Base-by-base conservation (phyloP, 2,113 vertebrate genomes). In the Tragelaphus strepsiceros region DNA sequence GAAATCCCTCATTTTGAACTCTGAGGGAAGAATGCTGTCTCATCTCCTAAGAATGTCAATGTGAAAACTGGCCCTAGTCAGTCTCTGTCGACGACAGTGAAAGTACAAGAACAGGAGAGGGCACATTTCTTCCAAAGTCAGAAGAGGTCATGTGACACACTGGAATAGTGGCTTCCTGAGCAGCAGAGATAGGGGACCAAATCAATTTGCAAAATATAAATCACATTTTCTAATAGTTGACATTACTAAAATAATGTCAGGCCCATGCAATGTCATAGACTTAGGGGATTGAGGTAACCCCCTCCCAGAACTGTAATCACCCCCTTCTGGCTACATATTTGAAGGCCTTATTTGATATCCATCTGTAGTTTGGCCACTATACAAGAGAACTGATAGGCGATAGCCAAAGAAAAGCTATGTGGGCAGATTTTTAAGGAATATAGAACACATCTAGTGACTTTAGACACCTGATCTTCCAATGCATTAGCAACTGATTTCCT, bases 151-250 rank as follows among this genome's bases (percentile, higher is more conserved):
- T 1, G 5, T 32, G 10, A 6, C 24, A 26, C 10, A 32, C 0
- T 35, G 4, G 12, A 32, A 13, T 0, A 5, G 19, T 3, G 14
- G 58, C 19, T 74, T 15, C 28, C 49, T 7, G 17, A 28, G 24
- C 43, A 74, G 30, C 14, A 39, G 17, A 43, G 22, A 77, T 7
- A 11, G 10, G 3, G 14, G 56, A 80, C 77, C 13, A 54, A 39
- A 77, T 62, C 96, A 96, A 49, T 30, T 86, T 89, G 10, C 89
- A 62, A 97, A 98, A 97, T 92, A 96, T 53, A 82, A 94, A 97
- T 96, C 91, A 89, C 9, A 67, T 39, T 53, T 93, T 61, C 89
- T 93, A 67, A 22, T 62, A 96, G 91, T 32, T 97, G 71, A 54
- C 82, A 71, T 77, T 94, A 67, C 74, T 58, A 56, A 97, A 98